Percentiles rank a stretch among this genome's conserved stretches.
These are phyloP conservation scores for Rhorus exstirpatorius DNA, from an alignment of 2,888 invertebrate genomes.

Conservation along the genomic window DNA sequence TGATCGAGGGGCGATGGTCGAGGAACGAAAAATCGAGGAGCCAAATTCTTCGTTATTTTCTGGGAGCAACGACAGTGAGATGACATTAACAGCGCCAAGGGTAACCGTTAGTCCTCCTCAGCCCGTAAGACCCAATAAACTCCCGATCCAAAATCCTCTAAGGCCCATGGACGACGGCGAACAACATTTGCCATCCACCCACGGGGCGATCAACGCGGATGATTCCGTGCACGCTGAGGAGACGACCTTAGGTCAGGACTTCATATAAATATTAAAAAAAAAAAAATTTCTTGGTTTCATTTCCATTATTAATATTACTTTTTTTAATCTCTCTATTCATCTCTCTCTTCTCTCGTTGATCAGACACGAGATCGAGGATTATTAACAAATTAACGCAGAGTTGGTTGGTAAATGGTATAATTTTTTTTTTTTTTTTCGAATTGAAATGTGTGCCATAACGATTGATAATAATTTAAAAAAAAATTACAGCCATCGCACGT, in stretches of 20 bases:
- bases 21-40: constrained; percentile 66
- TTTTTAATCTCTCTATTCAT: constrained; percentile 9
- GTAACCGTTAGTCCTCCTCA: constrained; percentile 76
- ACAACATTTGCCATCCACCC: constrained; percentile 65
- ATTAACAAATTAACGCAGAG: constrained; percentile 64
- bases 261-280: constrained; percentile 52
- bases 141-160: constrained; percentile 74
- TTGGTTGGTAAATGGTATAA: constrained; percentile 22
- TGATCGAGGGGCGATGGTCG: constrained; percentile 60
- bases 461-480: constrained; percentile 39
- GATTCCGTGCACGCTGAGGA: constrained; percentile 67
- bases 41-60: constrained; percentile 70
- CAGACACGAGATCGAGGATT: constrained; percentile 15
- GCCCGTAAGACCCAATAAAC: constrained; percentile 75
- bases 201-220: constrained; percentile 65
- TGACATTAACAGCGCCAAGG: constrained; percentile 65
- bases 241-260: constrained; percentile 72
- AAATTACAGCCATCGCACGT: background rate
- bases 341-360: constrained; percentile 14
- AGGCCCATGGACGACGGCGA: constrained; percentile 71
- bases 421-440: constrained; percentile 15
- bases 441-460: background rate
- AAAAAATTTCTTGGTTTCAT: too few species aligned
- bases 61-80: constrained; percentile 59
- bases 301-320: constrained; percentile 22